These are phyloP conservation scores for Arbacia lixula DNA, from an alignment of 53 echinoderm and acorn worm species.

Conservation along the genomic window DNA sequence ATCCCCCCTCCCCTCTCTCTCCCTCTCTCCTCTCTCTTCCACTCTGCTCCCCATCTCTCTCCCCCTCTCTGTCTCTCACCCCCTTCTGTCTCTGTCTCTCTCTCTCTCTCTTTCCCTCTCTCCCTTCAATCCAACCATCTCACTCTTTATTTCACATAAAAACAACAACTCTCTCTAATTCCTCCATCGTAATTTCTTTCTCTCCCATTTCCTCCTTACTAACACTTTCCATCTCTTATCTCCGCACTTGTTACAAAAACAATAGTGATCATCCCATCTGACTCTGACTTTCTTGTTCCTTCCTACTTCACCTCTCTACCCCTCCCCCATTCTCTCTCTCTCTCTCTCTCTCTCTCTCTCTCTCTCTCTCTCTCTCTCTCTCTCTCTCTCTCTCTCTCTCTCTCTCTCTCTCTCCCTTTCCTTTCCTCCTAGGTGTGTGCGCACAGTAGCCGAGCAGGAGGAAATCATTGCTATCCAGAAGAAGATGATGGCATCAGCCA, in stretches of 20 bases:
- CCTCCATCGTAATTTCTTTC: background rate
- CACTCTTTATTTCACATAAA: too few relatives aligned
- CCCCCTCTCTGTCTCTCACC: too few relatives aligned
- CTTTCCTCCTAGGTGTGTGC: constrained; percentile 9
- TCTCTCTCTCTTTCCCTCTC: too few relatives aligned
- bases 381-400: background rate
- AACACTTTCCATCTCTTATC: background rate
- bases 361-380: background rate
- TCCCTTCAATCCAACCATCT: too few relatives aligned
- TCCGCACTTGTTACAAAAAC: too few relatives aligned
- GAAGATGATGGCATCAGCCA: constrained; percentile 56
- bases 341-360: background rate
- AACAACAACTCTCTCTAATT: background rate
- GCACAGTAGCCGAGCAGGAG: constrained; percentile 22
- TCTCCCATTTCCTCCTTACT: background rate
- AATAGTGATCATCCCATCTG: too few relatives aligned
- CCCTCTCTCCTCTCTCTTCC: too few relatives aligned
- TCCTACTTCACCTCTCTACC: background rate
- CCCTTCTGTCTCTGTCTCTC: too few relatives aligned
- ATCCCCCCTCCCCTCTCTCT: too few relatives aligned
- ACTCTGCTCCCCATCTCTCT: too few relatives aligned
- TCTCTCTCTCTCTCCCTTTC: background rate
- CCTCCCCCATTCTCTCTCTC: background rate
- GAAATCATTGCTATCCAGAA: constrained; percentile 53
- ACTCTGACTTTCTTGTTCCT: background rate